Percentiles rank a stretch among this genome's conserved stretches.
Conservation (phyloP, 2,888 invertebrate genomes). For the Philopedon plagiatum region DNA sequence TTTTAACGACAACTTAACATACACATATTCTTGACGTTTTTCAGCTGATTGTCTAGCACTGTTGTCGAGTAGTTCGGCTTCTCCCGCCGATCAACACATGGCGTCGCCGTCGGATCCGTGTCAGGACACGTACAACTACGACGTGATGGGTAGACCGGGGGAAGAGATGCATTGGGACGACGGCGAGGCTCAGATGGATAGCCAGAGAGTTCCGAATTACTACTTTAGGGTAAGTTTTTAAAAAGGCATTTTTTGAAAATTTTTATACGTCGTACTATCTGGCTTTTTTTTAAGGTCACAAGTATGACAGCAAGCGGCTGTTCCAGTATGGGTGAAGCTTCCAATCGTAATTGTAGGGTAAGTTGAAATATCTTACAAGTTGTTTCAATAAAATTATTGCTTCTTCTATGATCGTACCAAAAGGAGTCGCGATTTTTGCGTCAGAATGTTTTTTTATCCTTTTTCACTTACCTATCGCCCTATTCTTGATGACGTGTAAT, state of each 20-base stretch:
- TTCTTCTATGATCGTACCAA: too few species aligned
- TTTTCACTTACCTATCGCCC: too few species aligned
- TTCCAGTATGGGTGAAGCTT: slow-evolving; percentile 37
- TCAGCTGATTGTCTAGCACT: slow-evolving; percentile 63
- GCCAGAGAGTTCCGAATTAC: slow-evolving; percentile 38
- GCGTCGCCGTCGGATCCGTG: slow-evolving; percentile 64
- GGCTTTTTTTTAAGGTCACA: slow-evolving; percentile 37
- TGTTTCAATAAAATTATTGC: too few species aligned
- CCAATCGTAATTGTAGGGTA: slow-evolving; percentile 58
- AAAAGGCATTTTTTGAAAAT: too few species aligned
- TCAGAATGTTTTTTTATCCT: too few species aligned
- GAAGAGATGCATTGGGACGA: slow-evolving; percentile 67
- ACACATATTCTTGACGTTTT: too few species aligned
- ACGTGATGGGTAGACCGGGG: slow-evolving; percentile 56
- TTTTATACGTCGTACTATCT: too few species aligned
- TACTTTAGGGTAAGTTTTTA: slow-evolving; percentile 58
- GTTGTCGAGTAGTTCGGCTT: slow-evolving; percentile 64
- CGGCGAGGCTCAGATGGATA: slow-evolving; percentile 55
- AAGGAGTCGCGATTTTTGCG: too few species aligned
- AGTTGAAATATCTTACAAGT: too few species aligned
- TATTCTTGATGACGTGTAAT: too few species aligned
- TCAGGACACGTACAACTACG: slow-evolving; percentile 63
- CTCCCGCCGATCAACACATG: slow-evolving; percentile 67
- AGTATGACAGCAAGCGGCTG: slow-evolving; percentile 43
- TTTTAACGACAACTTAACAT: neutral